phyloP scores from a whole-genome alignment of 2,113 vertebrate genomes.

The Anthoscopus minutus region DNA sequence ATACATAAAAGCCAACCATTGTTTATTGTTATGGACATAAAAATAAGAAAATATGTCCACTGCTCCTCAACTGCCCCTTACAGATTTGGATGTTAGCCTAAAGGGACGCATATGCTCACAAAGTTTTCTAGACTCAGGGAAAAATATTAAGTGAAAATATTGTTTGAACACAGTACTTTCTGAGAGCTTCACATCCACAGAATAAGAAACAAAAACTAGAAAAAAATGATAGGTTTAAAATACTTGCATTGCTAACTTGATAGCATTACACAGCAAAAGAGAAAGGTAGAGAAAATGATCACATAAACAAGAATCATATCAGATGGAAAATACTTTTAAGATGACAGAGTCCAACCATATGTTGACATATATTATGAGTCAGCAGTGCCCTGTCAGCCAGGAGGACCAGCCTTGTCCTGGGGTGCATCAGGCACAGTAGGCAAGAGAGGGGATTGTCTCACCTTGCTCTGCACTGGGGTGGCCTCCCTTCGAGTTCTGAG shows the following conservation, averaged over 20 bases:
- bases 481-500: not conserved
- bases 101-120: not conserved
- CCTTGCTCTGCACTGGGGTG: rapidly evolving
- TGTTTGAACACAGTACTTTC: not conserved
- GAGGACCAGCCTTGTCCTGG: rapidly evolving
- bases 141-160: not conserved
- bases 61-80: not conserved
- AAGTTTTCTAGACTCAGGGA: not conserved
- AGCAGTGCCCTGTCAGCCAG: not conserved
- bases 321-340: not conserved
- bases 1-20: not conserved
- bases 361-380: not conserved
- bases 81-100: not conserved
- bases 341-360: not conserved
- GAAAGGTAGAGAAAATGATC: not conserved
- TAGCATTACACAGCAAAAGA: not conserved
- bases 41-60: not conserved
- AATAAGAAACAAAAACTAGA: not conserved
- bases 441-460: not conserved
- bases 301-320: not conserved
- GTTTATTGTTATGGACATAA: not conserved
- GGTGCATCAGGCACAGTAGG: not conserved
- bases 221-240: not conserved
- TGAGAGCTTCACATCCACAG: not conserved
- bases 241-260: not conserved